Conservation (phyloP, 2,113 vertebrate species). For the Apistogramma diplotaenia region DNA sequence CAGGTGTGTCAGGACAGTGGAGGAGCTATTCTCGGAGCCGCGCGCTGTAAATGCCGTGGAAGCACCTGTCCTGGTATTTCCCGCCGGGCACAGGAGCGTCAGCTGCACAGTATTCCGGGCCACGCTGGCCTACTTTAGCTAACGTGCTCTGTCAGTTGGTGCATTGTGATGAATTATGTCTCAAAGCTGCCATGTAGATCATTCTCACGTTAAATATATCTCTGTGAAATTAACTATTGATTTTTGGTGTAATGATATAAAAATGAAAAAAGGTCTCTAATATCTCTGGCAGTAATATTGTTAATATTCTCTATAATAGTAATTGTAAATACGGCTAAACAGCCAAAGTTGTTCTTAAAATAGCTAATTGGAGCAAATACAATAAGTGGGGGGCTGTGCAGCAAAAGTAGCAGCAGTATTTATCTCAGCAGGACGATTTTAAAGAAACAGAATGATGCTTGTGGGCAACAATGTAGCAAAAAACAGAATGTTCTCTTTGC, state of each 20-base stretch:
- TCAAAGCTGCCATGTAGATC: neutral
- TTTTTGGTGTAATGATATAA: neutral
- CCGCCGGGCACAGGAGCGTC: neutral
- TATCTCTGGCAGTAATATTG: neutral
- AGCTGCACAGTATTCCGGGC: conserved; percentile 18
- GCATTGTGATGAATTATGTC: conserved; percentile 7
- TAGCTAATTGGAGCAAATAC: rapidly evolving
- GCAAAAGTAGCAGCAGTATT: neutral
- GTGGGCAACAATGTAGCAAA: neutral
- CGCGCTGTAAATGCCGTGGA: neutral
- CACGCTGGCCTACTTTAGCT: conserved; percentile 46
- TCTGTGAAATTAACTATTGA: neutral
- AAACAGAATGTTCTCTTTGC: neutral
- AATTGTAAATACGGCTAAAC: neutral
- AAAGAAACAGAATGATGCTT: neutral
- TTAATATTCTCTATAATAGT: neutral
- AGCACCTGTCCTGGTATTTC: conserved; percentile 35
- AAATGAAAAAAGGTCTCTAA: neutral
- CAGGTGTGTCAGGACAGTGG: neutral
- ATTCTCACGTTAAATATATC: neutral
- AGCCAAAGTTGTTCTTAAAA: neutral
- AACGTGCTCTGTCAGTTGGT: neutral
- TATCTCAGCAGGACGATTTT: neutral
- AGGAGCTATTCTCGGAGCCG: conserved; percentile 11
- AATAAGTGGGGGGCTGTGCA: neutral